Evolutionary conservation across 37 sponge, comb jelly and placozoan species (phyloP).

Genomic region (Beroe ovata): DNA sequence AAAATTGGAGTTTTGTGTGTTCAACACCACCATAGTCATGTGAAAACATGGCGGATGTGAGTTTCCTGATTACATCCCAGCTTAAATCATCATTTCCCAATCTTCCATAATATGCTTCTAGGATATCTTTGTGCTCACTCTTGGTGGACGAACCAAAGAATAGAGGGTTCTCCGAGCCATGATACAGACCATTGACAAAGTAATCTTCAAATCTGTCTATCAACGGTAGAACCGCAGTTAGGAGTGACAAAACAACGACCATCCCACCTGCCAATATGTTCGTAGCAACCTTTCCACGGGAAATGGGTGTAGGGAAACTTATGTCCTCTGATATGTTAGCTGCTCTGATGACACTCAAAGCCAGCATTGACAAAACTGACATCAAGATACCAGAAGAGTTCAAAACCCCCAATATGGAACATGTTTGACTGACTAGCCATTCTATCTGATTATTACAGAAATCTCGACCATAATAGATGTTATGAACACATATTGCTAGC

Average conservation of each 20-base stretch:
- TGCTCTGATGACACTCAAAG: not conserved
- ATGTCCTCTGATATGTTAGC: not conserved
- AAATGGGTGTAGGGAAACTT: not conserved
- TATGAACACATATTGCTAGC: not conserved
- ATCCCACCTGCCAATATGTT: too few relatives aligned
- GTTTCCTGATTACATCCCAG: conserved; percentile 3
- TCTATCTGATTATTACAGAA: not conserved
- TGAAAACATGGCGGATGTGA: not conserved
- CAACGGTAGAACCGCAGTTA: not conserved
- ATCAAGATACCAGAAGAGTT: not conserved
- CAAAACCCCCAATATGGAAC: not conserved
- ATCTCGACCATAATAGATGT: not conserved
- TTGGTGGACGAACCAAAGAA: not conserved
- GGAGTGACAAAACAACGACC: not conserved
- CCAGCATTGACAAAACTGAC: conserved; percentile 10
- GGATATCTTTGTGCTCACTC: not conserved
- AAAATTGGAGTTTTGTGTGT: not conserved
- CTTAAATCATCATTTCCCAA: not conserved
- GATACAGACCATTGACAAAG: conserved; percentile 22
- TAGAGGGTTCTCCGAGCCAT: not conserved
- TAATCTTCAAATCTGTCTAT: not conserved
- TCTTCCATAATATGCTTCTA: conserved; percentile 43
- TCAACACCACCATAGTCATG: not conserved
- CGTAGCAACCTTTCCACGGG: not conserved
- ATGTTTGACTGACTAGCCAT: not conserved